phyloP scores from a whole-genome alignment of 2,797 vertebrate species.

The Iguana delicatissima region DNA sequence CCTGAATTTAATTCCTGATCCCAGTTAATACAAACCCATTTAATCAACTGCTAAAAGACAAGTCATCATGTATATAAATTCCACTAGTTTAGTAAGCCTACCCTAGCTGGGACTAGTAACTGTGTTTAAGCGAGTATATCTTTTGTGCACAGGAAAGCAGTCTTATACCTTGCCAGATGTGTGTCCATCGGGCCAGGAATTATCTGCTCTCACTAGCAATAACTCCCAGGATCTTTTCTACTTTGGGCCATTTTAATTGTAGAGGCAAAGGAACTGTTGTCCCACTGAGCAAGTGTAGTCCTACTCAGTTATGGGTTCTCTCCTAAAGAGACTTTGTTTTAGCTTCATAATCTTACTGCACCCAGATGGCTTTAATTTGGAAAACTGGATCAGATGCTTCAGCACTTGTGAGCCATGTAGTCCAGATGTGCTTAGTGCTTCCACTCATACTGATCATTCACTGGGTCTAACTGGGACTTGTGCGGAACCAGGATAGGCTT shows the following conservation, averaged over 20 bases:
- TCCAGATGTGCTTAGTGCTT: neutral
- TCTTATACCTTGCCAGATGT: neutral
- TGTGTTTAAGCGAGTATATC: neutral
- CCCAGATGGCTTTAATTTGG: neutral
- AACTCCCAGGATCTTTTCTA: neutral
- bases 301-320: neutral
- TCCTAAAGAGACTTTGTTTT: neutral
- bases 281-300: neutral
- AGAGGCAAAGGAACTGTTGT: neutral
- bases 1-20: too few relatives aligned
- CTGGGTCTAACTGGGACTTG: neutral
- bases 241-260: neutral
- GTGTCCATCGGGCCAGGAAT: neutral
- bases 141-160: neutral
- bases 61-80: too few relatives aligned
- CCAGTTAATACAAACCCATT: too few relatives aligned
- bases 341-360: neutral
- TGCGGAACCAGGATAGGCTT: neutral
- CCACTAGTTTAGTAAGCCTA: too few relatives aligned
- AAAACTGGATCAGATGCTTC: neutral
- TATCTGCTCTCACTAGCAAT: neutral
- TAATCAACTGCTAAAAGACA: too few relatives aligned
- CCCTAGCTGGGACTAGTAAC: too few relatives aligned
- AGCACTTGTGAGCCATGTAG: neutral
- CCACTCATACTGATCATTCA: neutral